These are phyloP conservation scores for Drosophila yakuba DNA, from an alignment of 1,140 invertebrate genomes.

Conservation along the genomic window DNA sequence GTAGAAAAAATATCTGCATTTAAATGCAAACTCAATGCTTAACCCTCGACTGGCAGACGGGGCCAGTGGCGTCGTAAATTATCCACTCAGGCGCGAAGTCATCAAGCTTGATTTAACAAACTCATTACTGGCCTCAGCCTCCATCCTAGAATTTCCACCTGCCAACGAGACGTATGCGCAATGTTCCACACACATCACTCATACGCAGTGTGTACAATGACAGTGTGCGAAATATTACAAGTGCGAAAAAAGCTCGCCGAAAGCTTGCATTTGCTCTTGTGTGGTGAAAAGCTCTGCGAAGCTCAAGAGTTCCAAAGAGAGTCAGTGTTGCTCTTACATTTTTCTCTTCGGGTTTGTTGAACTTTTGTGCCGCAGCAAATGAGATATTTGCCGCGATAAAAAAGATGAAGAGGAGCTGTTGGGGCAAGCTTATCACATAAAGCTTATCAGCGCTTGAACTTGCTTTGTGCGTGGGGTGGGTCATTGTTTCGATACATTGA, in stretches of 20 bases:
- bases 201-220: constrained; percentile 15
- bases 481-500: constrained; percentile 4
- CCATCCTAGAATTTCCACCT: constrained; percentile 4
- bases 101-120: constrained; percentile 37
- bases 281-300: constrained; percentile 68
- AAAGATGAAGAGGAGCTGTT: constrained; percentile 12
- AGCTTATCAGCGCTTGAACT: constrained; percentile 63
- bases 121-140: constrained; percentile 29
- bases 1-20: constrained; percentile 7
- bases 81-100: constrained; percentile 36
- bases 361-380: constrained; percentile 43
- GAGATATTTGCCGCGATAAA: constrained; percentile 25
- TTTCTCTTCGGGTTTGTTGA: constrained; percentile 41
- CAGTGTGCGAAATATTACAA: constrained; percentile 16
- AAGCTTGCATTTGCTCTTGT: constrained; percentile 44
- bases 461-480: constrained; percentile 29
- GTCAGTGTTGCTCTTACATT: not conserved
- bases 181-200: constrained; percentile 27
- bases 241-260: constrained; percentile 44
- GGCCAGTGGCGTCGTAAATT: constrained; percentile 56
- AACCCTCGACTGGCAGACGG: constrained; percentile 39
- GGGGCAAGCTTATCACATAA: constrained; percentile 43
- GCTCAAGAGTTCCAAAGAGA: constrained; percentile 37
- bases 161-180: constrained; percentile 44
- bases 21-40: constrained; percentile 6